Evolutionary conservation across 2,888 invertebrate species (phyloP), one percentile per base, ranked within the genome.

Genomic region (Silvanus unidentatus): DNA sequence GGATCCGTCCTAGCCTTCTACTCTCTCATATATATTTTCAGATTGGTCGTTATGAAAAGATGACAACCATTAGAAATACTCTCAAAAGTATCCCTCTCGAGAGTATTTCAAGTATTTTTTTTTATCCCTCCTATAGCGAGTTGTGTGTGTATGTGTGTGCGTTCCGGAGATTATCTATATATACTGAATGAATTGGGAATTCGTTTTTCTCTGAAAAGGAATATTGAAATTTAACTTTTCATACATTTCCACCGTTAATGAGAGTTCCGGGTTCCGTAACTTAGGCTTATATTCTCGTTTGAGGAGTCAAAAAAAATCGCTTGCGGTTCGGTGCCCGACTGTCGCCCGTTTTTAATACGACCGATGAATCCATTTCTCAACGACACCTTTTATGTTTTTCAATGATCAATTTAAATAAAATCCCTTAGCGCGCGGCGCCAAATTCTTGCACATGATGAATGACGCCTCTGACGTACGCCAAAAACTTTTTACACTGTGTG

Each of bases 371-470:
- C 62, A 65, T 67, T 66, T 62, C 62, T 63, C 62, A 64, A 59
- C 57, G 64, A 64, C 63, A 66, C 64, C 65, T 66, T 66, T 64
- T 60, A 63, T 65, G 63, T 65, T 64, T 64, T 65, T 64, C 63
- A 63, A 64, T 66, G 62, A 64, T 64, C 63, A 64, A 65, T 68
- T 66, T 65, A 63, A 66, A 66, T 66, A 64, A 64, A 64, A 64
- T 62, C 61, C 55, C 53, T 54, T 51, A 51, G 54, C n/a, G n/a
- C n/a, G n/a, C 58, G 58, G 50, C 60, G 52, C 57, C 56, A 58
- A 52, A 52, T 54, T 50, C 50, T 57, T 54, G 55, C 58, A 49
- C 59, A 65, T 64, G 66, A 65, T 62, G 62, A 63, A 65, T 65
- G 63, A 52, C 48, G 49, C 52, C 50, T 8, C 50, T 62, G 64